Evolutionary conservation across 92 coral and sea anemone genomes (phyloP), one percentile per base, ranked within the genome.

Genomic region (Nematostella vectensis): DNA sequence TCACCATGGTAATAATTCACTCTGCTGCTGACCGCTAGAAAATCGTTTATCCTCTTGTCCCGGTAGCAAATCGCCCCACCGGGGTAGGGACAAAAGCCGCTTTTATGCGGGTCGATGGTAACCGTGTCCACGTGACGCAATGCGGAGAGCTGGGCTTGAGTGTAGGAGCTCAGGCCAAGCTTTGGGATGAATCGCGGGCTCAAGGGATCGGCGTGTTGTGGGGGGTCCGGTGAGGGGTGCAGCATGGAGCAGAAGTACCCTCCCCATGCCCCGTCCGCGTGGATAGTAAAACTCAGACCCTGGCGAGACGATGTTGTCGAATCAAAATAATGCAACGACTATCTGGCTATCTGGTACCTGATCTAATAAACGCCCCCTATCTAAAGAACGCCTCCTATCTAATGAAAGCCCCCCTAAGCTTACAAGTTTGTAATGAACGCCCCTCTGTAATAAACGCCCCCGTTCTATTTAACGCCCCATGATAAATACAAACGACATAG

Each of bases 191-290:
- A 83, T 26, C 80, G 71, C 31, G 96, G 77, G 3, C 55, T 28
- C 1, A 50, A 59, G 17, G 29, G 72, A 24, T 52, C 24, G 15
- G 49, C 27, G 6, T 24, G n/a, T 37, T 29, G 19, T 2, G 47
- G 27, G 51, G 56, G 54, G 2, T 44, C 29, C 11, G 79, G 75
- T n/a, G 82, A 81, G 2, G 77, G 82, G 6, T 86, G 76, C 57
- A 88, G 30, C 93, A 88, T 88, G 50, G 83, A 78, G 29, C 88
- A 79, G 63, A 88, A 83, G 67, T 88, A 88, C 11, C 94, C 96
- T 38, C 96, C 96, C 96, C 96, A 88, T 6, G 96, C 96, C 0
- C n/a, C n/a, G n/a, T n/a, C n/a, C n/a, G n/a, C n/a, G n/a, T n/a
- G n/a, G n/a, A n/a, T n/a, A n/a, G n/a, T 62, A 33, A 62, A 62